Evolutionary conservation across 2,797 vertebrate species (phyloP).

Genomic region (Notoglanidium macrostoma): DNA sequence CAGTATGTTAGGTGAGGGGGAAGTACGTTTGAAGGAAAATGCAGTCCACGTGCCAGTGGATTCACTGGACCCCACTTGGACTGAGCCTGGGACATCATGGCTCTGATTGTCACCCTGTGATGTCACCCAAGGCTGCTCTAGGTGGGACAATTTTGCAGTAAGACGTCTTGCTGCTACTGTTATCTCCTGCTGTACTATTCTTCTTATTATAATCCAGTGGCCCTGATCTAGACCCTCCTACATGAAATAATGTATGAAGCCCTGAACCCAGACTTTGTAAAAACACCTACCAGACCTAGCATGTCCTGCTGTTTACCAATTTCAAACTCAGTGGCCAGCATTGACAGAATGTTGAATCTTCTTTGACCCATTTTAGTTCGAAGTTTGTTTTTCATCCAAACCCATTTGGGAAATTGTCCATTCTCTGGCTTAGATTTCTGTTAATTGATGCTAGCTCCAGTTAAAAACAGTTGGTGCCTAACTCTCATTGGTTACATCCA

Average conservation of each 20-base stretch:
- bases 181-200: background rate
- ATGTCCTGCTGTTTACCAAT: background rate
- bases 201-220: too few species aligned
- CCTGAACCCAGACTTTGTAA: background rate
- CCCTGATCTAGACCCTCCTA: background rate
- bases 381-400: background rate
- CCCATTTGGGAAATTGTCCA: background rate
- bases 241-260: background rate
- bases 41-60: background rate
- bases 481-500: background rate
- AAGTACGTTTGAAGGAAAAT: background rate
- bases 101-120: background rate
- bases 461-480: background rate
- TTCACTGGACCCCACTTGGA: background rate
- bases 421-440: background rate
- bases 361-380: background rate
- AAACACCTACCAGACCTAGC: background rate
- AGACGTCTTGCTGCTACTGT: background rate
- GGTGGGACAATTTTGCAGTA: background rate
- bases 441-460: background rate
- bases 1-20: background rate
- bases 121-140: background rate
- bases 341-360: background rate
- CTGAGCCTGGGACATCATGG: too few species aligned
- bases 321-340: background rate